Percentiles rank a stretch among this genome's conserved stretches.
Evolutionary conservation across 92 coral and sea anemone species (phyloP).

Genomic region (Epizoanthus ramosus): DNA sequence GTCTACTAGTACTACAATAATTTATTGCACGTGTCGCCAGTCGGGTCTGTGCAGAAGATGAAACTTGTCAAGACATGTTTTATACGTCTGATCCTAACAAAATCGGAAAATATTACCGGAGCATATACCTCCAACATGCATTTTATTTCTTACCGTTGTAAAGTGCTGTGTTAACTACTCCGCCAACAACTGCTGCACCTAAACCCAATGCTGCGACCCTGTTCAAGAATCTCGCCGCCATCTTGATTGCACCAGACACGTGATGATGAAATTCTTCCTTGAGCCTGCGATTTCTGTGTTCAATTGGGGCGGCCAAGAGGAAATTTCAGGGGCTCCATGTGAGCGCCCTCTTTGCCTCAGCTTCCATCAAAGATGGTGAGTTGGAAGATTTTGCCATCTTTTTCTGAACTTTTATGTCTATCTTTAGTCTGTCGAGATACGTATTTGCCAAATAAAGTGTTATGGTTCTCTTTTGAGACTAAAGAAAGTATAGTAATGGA

Average conservation of each 20-base stretch:
- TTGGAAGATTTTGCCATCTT: background rate
- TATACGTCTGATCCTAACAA: background rate
- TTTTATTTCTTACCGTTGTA: slow-evolving; percentile 76
- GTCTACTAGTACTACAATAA: too few relatives aligned
- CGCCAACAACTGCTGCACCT: slow-evolving; percentile 96
- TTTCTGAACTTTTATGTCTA: background rate
- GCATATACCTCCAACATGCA: background rate
- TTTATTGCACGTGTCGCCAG: too few relatives aligned
- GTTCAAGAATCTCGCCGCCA: slow-evolving; percentile 96
- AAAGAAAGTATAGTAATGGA: background rate
- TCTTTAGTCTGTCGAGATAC: background rate
- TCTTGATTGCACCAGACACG: slow-evolving; percentile 68
- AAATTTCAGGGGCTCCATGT: slow-evolving; percentile 86
- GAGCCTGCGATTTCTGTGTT: slow-evolving; percentile 49
- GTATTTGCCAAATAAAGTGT: background rate
- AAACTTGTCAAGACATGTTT: background rate
- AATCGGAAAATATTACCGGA: background rate
- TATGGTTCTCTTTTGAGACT: background rate
- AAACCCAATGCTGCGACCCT: slow-evolving; percentile 83
- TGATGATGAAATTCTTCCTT: slow-evolving; percentile 49
- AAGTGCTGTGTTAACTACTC: slow-evolving; percentile 94
- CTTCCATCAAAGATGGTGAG: slow-evolving; percentile 83
- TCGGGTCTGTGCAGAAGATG: too few relatives aligned
- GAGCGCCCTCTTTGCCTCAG: slow-evolving; percentile 80
- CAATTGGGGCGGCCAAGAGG: slow-evolving; percentile 77